Evolutionary conservation across 2,797 vertebrate species (phyloP).

Genomic region (Steatocranus sp.): DNA sequence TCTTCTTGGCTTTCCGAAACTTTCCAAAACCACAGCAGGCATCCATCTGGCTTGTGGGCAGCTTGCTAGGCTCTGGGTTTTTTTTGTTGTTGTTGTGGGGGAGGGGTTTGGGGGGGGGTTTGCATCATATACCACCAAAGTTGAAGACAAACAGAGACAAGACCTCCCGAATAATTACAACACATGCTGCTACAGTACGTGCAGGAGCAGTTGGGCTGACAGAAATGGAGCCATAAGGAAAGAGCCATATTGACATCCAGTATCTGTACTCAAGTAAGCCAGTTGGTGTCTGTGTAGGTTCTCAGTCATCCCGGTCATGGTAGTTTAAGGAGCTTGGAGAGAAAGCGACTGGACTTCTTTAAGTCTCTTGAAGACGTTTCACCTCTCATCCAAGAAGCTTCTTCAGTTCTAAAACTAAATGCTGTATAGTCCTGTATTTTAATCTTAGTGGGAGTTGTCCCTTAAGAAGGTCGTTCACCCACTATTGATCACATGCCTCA

Average conservation of each 20-base stretch:
- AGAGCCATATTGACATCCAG: neutral
- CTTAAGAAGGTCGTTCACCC: no score
- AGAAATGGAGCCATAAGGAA: neutral
- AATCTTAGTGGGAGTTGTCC: no score
- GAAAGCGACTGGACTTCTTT: no score
- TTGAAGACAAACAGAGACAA: neutral
- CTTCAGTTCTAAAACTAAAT: no score
- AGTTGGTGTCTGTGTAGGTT: no score
- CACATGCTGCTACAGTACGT: neutral
- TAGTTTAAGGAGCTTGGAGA: no score
- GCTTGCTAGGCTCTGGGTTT: neutral
- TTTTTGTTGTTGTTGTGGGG: neutral
- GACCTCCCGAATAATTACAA: neutral
- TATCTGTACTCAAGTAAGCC: neutral
- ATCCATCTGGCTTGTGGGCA: neutral
- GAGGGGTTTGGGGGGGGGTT: rapidly evolving
- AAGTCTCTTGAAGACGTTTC: no score
- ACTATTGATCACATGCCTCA: no score
- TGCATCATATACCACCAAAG: neutral
- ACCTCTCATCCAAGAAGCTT: no score
- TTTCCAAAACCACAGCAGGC: neutral
- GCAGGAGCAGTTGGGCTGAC: neutral
- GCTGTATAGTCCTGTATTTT: no score
- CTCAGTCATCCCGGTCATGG: no score
- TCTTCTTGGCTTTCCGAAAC: neutral